Conservation (phyloP, 2,797 vertebrate genomes). For the Phataginus tricuspis region DNA sequence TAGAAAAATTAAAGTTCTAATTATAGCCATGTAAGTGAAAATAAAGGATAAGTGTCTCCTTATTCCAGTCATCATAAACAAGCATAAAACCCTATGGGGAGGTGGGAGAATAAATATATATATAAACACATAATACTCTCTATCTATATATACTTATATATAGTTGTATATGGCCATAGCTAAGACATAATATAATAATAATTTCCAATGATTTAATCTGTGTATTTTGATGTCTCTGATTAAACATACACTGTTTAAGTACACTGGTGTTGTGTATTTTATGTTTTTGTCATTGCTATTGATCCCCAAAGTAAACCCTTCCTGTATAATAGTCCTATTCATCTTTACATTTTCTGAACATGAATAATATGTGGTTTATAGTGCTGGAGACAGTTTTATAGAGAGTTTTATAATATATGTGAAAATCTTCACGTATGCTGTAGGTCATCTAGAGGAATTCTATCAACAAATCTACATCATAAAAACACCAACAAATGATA, state of each 20-base stretch:
- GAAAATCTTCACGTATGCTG: slow-evolving; percentile 42
- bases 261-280: not conserved
- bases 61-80: not conserved
- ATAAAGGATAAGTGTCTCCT: not conserved
- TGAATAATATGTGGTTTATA: slow-evolving; percentile 59
- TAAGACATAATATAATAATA: not conserved
- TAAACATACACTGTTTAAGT: not conserved
- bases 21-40: not conserved
- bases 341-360: slow-evolving; percentile 42
- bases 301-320: slow-evolving; percentile 32
- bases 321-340: slow-evolving; percentile 37
- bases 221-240: not conserved
- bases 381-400: slow-evolving; percentile 69
- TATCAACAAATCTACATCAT: slow-evolving; percentile 59
- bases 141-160: not conserved
- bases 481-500: slow-evolving; percentile 50
- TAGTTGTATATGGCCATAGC: not conserved
- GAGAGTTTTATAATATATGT: slow-evolving; percentile 57
- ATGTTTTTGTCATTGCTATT: slow-evolving; percentile 21
- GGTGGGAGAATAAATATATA: not conserved
- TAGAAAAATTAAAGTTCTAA: not conserved
- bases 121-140: not conserved
- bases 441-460: slow-evolving; percentile 59
- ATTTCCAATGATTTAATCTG: not conserved
- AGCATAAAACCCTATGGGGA: not conserved